Evolutionary conservation across 2,888 invertebrate genomes (phyloP).

Genomic region (Zygothrica quintamaculata): DNA sequence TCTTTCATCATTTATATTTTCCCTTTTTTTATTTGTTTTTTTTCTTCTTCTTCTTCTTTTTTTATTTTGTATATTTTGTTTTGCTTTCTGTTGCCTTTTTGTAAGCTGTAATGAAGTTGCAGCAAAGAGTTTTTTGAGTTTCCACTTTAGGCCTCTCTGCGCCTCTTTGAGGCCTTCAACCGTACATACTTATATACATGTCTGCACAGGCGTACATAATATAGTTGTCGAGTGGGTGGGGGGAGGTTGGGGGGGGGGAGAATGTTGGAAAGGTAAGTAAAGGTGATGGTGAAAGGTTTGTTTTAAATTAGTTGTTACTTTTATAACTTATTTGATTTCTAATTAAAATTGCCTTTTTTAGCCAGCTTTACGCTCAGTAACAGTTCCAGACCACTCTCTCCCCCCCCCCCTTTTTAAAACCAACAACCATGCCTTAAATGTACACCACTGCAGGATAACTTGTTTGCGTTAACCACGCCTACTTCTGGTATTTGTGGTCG

Average conservation of each 20-base stretch:
- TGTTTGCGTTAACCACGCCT: neutral
- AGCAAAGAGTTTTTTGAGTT: constrained; percentile 22
- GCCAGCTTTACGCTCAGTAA: too few species aligned
- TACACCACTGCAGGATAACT: constrained; percentile 1
- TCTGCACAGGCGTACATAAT: neutral
- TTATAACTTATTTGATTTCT: too few species aligned
- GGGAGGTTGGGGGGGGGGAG: neutral
- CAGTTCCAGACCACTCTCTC: too few species aligned
- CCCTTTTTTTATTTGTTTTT: constrained; percentile 1
- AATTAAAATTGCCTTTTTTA: too few species aligned
- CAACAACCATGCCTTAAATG: too few species aligned
- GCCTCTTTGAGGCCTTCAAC: neutral
- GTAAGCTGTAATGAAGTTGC: constrained; percentile 22
- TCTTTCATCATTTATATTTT: neutral
- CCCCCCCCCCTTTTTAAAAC: neutral
- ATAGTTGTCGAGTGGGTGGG: neutral
- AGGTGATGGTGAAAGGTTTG: too few species aligned
- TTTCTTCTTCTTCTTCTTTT: neutral
- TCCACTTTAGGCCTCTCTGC: constrained; percentile 1
- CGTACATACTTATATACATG: neutral
- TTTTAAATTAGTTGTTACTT: too few species aligned
- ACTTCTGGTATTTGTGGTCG: constrained; percentile 24
- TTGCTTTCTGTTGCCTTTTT: constrained; percentile 14
- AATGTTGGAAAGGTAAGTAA: too few species aligned
- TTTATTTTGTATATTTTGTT: neutral